Evolutionary conservation across 2,888 invertebrate genomes (phyloP), one percentile per base, ranked within the genome.

Genomic region (Gastracanthus pulcherrimus): DNA sequence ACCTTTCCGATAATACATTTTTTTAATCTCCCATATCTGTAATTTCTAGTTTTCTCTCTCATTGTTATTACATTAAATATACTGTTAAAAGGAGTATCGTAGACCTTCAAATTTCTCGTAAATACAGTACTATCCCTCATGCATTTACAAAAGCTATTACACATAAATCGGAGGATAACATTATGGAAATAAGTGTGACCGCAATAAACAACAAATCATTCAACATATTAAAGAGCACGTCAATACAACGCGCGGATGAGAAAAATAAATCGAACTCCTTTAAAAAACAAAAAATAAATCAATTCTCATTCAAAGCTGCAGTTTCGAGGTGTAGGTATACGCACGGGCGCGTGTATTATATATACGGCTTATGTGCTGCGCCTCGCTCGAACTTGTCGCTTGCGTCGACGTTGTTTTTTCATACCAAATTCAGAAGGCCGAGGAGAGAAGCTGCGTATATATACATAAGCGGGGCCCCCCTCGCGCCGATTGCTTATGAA

Each of bases 121-220:
- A 41, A 16, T 41, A 7, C 9, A 41, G 16, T 9, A 2, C 41
- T 41, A 2, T 9, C 4, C 41, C 41, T 41, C 41, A 41, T 41
- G 55, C 23, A 23, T 55, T 2, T 55, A 51, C n/a, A 41, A 13
- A 41, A 41, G 41, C 41, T 7, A 38, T 38, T 38, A 2, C 29
- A 3, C 29, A 31, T 67, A 76, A 76, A 67, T 58, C 16, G 19
- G 9, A 23, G 36, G 60, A 70, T 62, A 70, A 48, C 31, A 34
- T 48, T 70, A 60, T 60, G 69, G 60, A 70, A 66, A 69, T 48
- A 48, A 41, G 69, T 29, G 71, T n/a, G 64, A 31, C 16, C 58
- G 60, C 38, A 51, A 70, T 77, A 64, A 78, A 71, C 64, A 71
- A 78, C 64, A 71, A 71, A 71, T 71, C 71, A 51, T 41, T 41